These are phyloP conservation scores for Oscheius myriophilus DNA, from an alignment of 2,888 invertebrate genomes.

Conservation along the genomic window DNA sequence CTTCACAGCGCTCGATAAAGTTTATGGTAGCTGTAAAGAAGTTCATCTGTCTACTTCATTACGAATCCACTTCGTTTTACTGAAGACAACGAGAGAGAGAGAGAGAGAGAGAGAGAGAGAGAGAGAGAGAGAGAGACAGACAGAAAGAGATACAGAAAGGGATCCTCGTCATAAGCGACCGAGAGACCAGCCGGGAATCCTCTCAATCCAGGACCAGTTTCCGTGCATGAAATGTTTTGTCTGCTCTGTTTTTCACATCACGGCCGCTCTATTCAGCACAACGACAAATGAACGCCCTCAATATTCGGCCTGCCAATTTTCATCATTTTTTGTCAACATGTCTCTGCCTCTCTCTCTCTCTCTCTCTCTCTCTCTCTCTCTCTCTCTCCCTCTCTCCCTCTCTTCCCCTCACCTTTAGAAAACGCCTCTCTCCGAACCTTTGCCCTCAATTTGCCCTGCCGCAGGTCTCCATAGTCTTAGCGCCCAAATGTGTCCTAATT, in stretches of 20 bases:
- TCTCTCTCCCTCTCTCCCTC: constrained; percentile 9
- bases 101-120: too few species aligned
- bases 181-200: too few species aligned
- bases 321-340: background rate
- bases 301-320: background rate
- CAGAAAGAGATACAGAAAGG: too few species aligned
- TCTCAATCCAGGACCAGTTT: too few species aligned
- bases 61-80: too few species aligned
- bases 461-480: background rate
- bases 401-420: constrained; percentile 11
- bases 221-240: too few species aligned
- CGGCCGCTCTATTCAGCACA: background rate
- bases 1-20: too few species aligned
- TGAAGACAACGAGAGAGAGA: too few species aligned
- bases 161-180: too few species aligned
- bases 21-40: too few species aligned
- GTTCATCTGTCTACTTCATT: too few species aligned
- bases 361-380: background rate
- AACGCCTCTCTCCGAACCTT: constrained; percentile 9
- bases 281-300: background rate
- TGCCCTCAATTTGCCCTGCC: background rate
- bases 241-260: background rate
- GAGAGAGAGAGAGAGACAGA: too few species aligned
- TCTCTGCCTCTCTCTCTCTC: background rate
- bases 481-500: background rate